These are phyloP conservation scores for Odontamblyopus lacepedii DNA, from an alignment of 2,797 vertebrate genomes.

Conservation along the genomic window DNA sequence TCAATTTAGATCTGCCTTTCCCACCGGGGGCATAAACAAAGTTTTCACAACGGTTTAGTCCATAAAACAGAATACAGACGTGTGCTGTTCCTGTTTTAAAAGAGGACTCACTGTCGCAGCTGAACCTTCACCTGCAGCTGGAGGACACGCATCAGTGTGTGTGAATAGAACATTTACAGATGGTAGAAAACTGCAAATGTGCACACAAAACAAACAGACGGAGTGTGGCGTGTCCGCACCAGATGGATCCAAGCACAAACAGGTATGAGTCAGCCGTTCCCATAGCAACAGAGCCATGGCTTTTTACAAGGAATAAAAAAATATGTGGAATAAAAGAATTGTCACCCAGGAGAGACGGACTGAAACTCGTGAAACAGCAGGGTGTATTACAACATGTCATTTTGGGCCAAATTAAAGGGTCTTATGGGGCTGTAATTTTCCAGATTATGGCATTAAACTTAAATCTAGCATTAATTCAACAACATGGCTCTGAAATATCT, in stretches of 20 bases:
- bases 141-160: neutral
- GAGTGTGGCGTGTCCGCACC: constrained; percentile 3
- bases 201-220: neutral
- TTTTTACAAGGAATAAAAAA: constrained; percentile 26
- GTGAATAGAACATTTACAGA: neutral
- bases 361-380: neutral
- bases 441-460: too few relatives aligned
- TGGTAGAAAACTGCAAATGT: neutral
- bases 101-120: too few relatives aligned
- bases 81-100: too few relatives aligned
- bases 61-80: too few relatives aligned
- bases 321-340: too few relatives aligned
- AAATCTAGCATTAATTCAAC: too few relatives aligned
- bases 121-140: too few relatives aligned
- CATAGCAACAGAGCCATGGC: constrained; percentile 49
- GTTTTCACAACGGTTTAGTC: too few relatives aligned
- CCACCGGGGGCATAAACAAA: too few relatives aligned
- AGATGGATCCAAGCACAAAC: constrained; percentile 20
- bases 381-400: neutral
- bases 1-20: too few relatives aligned
- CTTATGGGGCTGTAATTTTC: neutral
- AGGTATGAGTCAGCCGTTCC: constrained; percentile 50
- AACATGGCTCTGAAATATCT: too few relatives aligned
- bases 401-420: neutral
- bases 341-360: neutral